Conservation (phyloP, 2,797 vertebrate species). For the Hafferia zeledoni region DNA sequence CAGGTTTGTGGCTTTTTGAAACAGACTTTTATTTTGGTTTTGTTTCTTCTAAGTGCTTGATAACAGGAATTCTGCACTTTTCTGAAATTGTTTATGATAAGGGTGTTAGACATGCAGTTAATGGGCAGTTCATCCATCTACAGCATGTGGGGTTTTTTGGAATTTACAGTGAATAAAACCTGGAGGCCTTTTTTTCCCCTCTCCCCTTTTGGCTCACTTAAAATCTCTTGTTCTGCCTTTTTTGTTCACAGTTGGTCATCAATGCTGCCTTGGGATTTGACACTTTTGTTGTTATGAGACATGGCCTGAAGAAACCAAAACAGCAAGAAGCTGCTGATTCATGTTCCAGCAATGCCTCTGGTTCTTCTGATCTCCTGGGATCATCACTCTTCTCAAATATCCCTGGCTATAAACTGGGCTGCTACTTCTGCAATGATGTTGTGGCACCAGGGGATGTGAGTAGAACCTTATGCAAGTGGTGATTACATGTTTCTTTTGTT, state of each 20-base stretch:
- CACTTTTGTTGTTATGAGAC: constrained; percentile 98
- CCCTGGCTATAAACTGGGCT: constrained; percentile 96
- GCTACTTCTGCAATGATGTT: constrained; percentile 99
- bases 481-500: neutral
- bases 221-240: neutral
- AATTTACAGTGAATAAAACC: neutral
- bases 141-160: neutral
- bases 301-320: constrained; percentile 90
- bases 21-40: neutral
- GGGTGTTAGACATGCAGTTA: neutral
- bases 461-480: neutral
- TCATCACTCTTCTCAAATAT: constrained; percentile 97
- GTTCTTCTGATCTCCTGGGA: constrained; percentile 75
- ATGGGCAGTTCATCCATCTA: neutral
- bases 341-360: constrained; percentile 68
- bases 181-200: neutral
- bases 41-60: neutral
- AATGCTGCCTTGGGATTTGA: constrained; percentile 97
- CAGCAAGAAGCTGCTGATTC: constrained; percentile 74
- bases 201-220: neutral
- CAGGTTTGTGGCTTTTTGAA: neutral
- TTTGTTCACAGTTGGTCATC: constrained; percentile 85
- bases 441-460: constrained; percentile 98
- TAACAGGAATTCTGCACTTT: neutral
- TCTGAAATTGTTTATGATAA: neutral